phyloP scores from a whole-genome alignment of 2,797 vertebrate species.

The Danio tinwini region DNA sequence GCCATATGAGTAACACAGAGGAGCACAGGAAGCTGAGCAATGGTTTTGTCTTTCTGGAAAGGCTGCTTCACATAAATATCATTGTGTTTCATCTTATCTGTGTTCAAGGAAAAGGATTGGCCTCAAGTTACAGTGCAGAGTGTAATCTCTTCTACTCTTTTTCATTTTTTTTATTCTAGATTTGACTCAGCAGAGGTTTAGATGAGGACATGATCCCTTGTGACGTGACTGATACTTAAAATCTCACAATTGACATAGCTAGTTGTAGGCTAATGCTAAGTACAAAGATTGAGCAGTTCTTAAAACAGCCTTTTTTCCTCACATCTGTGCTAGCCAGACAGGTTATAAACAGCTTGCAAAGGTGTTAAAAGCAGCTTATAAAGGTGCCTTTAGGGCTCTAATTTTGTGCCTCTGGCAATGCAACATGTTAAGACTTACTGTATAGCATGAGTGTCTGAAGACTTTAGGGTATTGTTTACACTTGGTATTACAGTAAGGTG shows the following conservation, averaged over 20 bases:
- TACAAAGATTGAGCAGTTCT: slow-evolving; percentile 12
- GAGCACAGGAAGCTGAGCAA: slow-evolving; percentile 17
- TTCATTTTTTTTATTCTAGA: slow-evolving; percentile 34
- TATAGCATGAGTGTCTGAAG: background rate
- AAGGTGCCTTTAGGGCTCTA: slow-evolving; percentile 23
- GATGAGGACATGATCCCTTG: slow-evolving; percentile 17
- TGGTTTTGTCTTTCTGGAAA: slow-evolving; percentile 51
- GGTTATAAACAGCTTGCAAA: background rate
- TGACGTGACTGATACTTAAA: background rate
- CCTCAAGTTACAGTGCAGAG: slow-evolving; percentile 43
- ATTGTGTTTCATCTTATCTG: slow-evolving; percentile 51
- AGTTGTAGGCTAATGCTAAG: slow-evolving; percentile 26
- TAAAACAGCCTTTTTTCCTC: background rate
- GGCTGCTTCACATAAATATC: slow-evolving; percentile 30
- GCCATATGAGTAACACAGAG: slow-evolving; percentile 47
- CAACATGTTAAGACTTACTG: background rate
- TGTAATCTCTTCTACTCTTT: slow-evolving; percentile 34
- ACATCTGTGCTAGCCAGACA: background rate
- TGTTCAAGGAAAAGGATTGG: slow-evolving; percentile 44
- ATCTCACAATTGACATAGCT: background rate
- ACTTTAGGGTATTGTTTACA: background rate
- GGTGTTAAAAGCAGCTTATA: background rate
- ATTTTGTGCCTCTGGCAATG: background rate
- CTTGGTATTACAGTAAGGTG: background rate
- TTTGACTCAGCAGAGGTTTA: slow-evolving; percentile 36